Evolutionary conservation across 2,888 invertebrate species (phyloP).

Genomic region (Orthonychiurus folsomi): DNA sequence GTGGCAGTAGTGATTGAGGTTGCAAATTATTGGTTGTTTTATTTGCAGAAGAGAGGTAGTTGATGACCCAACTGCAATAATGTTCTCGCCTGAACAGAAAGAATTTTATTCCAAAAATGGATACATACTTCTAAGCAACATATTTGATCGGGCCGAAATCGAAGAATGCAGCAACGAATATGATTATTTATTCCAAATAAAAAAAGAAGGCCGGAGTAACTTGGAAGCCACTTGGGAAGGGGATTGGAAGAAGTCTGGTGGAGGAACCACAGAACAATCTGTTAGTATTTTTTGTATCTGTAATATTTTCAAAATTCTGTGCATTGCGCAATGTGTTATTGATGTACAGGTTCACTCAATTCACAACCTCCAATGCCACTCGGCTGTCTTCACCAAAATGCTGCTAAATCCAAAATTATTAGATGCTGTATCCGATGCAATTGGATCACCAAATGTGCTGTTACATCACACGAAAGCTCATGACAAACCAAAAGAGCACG

Average conservation of each 20-base stretch:
- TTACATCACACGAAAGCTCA: constrained; percentile 57
- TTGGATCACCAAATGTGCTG: constrained; percentile 51
- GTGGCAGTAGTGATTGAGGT: too few species aligned
- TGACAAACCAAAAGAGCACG: constrained; percentile 52
- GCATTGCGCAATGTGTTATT: neutral
- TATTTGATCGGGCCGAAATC: constrained; percentile 47
- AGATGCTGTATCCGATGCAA: constrained; percentile 51
- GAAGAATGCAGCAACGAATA: constrained; percentile 48
- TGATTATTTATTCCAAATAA: constrained; percentile 49
- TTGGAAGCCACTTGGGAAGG: constrained; percentile 53
- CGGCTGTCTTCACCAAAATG: constrained; percentile 48
- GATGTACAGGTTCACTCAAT: constrained; percentile 51
- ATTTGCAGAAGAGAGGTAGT: too few species aligned
- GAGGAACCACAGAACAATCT: neutral
- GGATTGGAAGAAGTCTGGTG: constrained; percentile 41
- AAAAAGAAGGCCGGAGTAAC: constrained; percentile 44
- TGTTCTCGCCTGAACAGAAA: constrained; percentile 47
- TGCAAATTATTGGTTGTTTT: too few species aligned
- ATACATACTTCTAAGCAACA: constrained; percentile 48
- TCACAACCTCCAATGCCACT: constrained; percentile 54
- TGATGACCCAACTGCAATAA: too few species aligned
- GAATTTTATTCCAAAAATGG: constrained; percentile 51
- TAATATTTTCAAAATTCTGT: neutral
- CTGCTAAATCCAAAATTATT: constrained; percentile 49
- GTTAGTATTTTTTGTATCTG: neutral